These are phyloP conservation scores for Nematostella vectensis DNA, from an alignment of 92 coral and sea anemone species.

Conservation along the genomic window DNA sequence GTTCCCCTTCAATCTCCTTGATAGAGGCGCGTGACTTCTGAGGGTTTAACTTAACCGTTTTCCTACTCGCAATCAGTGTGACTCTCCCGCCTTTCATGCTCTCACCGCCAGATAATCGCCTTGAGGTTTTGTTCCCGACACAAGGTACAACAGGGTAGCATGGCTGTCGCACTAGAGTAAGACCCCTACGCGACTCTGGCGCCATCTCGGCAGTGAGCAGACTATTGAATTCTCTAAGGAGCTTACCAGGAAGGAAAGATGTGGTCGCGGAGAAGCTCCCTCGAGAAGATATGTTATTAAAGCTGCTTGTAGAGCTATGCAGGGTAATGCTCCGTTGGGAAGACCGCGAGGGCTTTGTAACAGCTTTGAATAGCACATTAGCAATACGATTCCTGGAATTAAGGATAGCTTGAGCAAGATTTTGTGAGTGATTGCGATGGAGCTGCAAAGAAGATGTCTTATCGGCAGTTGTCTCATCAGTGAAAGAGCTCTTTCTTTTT, in stretches of 20 bases:
- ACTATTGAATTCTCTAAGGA: conserved; percentile 16
- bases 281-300: not conserved
- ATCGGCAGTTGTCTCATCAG: not conserved
- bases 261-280: not conserved
- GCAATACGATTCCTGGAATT: conserved; percentile 18
- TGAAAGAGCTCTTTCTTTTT: not conserved
- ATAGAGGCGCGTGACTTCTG: not conserved
- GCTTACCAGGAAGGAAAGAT: conserved; percentile 13
- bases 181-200: not conserved
- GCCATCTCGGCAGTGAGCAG: conserved; percentile 20
- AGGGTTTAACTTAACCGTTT: conserved; percentile 14
- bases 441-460: not conserved
- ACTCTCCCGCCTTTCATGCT: conserved; percentile 3
- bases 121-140: not conserved
- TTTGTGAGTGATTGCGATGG: not conserved
- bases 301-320: not conserved
- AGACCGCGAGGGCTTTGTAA: not conserved
- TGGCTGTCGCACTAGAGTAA: not conserved
- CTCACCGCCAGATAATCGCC: not conserved
- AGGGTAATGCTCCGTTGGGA: not conserved
- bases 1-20: not conserved
- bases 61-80: conserved; percentile 9
- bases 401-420: conserved; percentile 16
- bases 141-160: not conserved
- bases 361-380: conserved; percentile 14